These are phyloP conservation scores for Scaptomyza hsui DNA, from an alignment of 1,140 invertebrate species.

Conservation along the genomic window DNA sequence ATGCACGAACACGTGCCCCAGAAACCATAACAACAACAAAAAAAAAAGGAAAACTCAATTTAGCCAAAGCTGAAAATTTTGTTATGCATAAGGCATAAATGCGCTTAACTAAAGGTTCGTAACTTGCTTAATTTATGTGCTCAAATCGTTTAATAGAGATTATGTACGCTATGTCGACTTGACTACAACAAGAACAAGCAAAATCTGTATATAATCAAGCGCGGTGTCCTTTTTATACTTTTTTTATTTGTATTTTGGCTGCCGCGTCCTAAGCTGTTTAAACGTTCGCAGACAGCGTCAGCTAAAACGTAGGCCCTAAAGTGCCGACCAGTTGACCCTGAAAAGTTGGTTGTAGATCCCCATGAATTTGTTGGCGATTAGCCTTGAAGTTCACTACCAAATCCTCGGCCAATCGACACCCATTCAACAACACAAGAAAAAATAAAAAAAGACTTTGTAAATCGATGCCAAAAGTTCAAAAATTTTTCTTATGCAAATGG, in stretches of 20 bases:
- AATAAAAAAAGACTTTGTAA: constrained; percentile 37
- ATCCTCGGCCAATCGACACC: constrained; percentile 70
- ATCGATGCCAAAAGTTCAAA: constrained; percentile 73
- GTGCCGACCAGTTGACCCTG: constrained; percentile 45
- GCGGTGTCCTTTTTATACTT: constrained; percentile 45
- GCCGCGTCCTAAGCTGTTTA: constrained; percentile 46
- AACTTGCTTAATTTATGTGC: constrained; percentile 79
- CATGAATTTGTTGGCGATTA: constrained; percentile 75
- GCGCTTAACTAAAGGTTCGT: constrained; percentile 61
- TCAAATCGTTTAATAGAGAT: constrained; percentile 80
- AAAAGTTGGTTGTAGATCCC: constrained; percentile 50
- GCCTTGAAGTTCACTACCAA: constrained; percentile 55
- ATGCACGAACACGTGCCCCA: constrained; percentile 72
- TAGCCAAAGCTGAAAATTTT: constrained; percentile 52
- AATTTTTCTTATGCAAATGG: constrained; percentile 73
- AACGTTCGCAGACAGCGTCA: constrained; percentile 41
- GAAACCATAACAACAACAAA: constrained; percentile 38
- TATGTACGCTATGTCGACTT: constrained; percentile 70
- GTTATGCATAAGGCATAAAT: constrained; percentile 74
- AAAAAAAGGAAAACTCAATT: constrained; percentile 65
- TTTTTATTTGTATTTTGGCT: constrained; percentile 9
- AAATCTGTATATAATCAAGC: constrained; percentile 66
- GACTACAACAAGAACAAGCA: constrained; percentile 34
- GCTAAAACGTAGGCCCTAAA: constrained; percentile 25
- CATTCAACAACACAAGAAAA: constrained; percentile 50